phyloP scores from a whole-genome alignment of 2,113 vertebrate genomes.

The Chauna torquata region DNA sequence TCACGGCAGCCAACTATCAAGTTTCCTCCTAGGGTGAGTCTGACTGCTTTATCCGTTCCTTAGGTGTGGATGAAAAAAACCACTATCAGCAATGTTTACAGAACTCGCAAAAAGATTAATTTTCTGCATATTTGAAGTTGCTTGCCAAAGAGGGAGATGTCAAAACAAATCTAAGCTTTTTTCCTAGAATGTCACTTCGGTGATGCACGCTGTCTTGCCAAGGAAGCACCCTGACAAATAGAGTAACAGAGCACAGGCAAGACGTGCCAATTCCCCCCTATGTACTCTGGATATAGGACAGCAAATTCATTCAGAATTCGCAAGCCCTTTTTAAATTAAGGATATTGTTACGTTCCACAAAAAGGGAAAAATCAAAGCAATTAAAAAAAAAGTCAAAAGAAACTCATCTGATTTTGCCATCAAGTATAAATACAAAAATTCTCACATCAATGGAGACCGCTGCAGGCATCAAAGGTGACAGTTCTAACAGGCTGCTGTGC shows the following conservation, averaged over 20 bases:
- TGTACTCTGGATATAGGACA: background rate
- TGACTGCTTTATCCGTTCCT: background rate
- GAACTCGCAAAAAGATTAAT: slow-evolving; percentile 29
- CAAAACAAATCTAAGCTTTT: slow-evolving; percentile 42
- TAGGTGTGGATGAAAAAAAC: background rate
- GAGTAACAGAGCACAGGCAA: background rate
- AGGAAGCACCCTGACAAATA: background rate
- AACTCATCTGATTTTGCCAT: background rate
- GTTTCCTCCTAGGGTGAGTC: background rate
- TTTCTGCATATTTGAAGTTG: slow-evolving; percentile 42
- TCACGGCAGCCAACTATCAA: background rate
- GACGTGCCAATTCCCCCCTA: background rate
- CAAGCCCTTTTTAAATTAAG: background rate
- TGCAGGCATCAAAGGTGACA: background rate
- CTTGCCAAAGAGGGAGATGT: background rate
- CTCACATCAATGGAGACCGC: background rate
- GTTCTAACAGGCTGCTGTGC: background rate
- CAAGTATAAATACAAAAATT: background rate
- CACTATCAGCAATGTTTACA: background rate
- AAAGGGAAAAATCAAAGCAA: background rate
- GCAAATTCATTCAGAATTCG: background rate
- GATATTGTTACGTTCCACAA: background rate
- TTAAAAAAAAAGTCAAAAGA: background rate
- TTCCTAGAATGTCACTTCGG: background rate
- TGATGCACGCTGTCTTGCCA: background rate